Evolutionary conservation across 2,888 invertebrate genomes (phyloP), one percentile per base, ranked within the genome.

Genomic region (Leucophenga maculata): DNA sequence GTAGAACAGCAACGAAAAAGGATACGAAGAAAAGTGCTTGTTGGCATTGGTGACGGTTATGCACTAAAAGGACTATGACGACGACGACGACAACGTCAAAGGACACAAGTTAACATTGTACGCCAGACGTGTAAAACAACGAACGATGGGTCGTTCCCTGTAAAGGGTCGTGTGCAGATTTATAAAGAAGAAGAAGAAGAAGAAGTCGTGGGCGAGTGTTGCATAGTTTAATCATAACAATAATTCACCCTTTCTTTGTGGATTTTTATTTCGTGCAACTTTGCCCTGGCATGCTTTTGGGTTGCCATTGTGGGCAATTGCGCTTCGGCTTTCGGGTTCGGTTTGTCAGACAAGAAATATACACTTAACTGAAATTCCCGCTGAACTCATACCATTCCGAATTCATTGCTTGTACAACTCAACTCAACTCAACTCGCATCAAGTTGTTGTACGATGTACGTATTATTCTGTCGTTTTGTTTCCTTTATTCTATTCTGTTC

Each of bases 161-260:
- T 18, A 54, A 54, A 39, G 39, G 39, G 39, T 39, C 39, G 39
- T 26, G 39, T 26, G 26, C 26, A 26, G 26, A 26, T 26, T 18
- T 50, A 13, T 18, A 16, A 50, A 50, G 50, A 6, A 13, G n/a
- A n/a, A 13, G 46, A 46, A 46, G n/a, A n/a, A 46, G 46, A 13
- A 26, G 39, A 39, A 6, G 50, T 54, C 68, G 59, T 57, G 70
- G 31, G 69, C 69, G 64, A 20, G 69, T 73, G 73, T 70, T 67
- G 69, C 39, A 74, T 71, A 74, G 77, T 78, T 78, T 78, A 77
- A 77, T 80, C 77, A 80, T 78, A 83, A 81, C 80, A 81, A 84
- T 85, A 84, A 85, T 84, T 85, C 83, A 85, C 76, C 84, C 85
- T 77, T 79, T 78, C 70, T 60, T 67, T 44, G 14, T 32, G 44